These are phyloP conservation scores for Eidolon helvum DNA, from an alignment of 2,113 vertebrate species.

Conservation along the genomic window DNA sequence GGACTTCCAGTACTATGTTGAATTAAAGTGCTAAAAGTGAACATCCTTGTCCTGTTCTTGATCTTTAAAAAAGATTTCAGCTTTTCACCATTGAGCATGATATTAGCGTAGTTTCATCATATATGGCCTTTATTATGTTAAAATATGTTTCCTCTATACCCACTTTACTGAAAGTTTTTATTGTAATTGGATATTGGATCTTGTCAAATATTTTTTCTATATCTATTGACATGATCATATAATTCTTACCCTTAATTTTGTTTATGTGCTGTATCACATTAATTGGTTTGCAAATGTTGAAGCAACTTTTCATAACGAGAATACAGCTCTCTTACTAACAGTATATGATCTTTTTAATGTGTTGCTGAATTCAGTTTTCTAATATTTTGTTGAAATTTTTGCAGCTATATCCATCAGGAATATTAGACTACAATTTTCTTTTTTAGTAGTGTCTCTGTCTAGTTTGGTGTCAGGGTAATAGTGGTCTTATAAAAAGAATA, in stretches of 20 bases:
- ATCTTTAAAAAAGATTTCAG: not conserved
- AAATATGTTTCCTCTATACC: not conserved
- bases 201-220: not conserved
- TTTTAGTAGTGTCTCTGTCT: not conserved
- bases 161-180: not conserved
- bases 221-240: not conserved
- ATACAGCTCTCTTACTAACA: not conserved
- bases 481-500: not conserved
- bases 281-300: not conserved
- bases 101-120: not conserved
- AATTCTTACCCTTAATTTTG: not conserved
- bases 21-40: not conserved
- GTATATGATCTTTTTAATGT: too few species aligned
- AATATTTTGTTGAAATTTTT: too few species aligned
- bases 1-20: not conserved
- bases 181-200: too few species aligned
- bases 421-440: too few species aligned
- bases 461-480: not conserved
- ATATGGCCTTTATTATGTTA: not conserved
- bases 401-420: too few species aligned
- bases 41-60: not conserved
- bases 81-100: not conserved
- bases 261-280: not conserved
- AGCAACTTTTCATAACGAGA: not conserved
- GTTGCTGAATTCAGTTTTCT: too few species aligned